phyloP scores from a whole-genome alignment of 2,113 vertebrate species.

The Colinus virginianus region DNA sequence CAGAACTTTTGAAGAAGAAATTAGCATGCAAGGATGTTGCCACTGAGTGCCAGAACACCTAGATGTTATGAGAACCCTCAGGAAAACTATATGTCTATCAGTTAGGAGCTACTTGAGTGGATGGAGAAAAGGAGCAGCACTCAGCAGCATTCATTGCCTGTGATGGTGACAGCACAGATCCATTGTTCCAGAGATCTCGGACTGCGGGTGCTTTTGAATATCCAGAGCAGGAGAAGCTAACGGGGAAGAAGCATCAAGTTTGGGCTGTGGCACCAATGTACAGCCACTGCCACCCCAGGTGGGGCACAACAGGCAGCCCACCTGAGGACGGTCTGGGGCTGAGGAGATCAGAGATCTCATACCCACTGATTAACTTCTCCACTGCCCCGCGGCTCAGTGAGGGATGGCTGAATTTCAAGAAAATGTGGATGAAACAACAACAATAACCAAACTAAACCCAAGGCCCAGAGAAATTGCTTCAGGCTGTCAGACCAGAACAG shows the following conservation, averaged over 20 bases:
- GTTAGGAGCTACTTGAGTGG: not conserved
- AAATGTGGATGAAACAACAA: not conserved
- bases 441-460: not conserved
- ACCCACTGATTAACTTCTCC: not conserved
- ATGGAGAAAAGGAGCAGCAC: not conserved
- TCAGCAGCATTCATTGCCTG: not conserved
- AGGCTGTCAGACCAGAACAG: not conserved
- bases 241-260: not conserved
- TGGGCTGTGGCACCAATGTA: not conserved
- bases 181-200: not conserved
- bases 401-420: not conserved
- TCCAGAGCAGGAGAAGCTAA: not conserved
- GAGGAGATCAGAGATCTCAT: not conserved
- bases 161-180: not conserved
- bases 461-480: not conserved
- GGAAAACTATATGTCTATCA: not conserved
- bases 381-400: not conserved
- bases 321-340: not conserved
- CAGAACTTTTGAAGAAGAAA: not conserved
- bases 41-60: not conserved
- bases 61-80: not conserved
- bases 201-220: not conserved
- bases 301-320: not conserved
- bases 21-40: not conserved
- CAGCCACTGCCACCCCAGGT: not conserved